Percentiles rank a stretch among this genome's conserved stretches.
These are phyloP conservation scores for Callocephalon fimbriatum DNA, from an alignment of 2,113 vertebrate genomes.

Conservation along the genomic window DNA sequence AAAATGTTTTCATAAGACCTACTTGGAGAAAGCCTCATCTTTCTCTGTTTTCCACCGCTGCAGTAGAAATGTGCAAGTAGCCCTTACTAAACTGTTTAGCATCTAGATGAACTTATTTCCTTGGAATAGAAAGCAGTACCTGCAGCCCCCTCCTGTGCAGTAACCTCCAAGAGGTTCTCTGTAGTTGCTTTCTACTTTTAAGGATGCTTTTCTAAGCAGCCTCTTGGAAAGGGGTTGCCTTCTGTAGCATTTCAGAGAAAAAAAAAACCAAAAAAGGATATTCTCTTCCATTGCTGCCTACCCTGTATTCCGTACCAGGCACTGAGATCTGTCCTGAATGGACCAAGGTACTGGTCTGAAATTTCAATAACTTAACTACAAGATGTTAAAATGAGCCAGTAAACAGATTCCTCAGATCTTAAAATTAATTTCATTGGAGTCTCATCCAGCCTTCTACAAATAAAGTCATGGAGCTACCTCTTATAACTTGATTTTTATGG, in stretches of 20 bases:
- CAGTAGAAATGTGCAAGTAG: not conserved
- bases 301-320: not conserved
- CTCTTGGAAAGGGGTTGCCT: not conserved
- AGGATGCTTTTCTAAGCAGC: not conserved
- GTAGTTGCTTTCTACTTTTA: not conserved
- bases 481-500: not conserved
- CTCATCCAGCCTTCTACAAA: not conserved
- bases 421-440: not conserved
- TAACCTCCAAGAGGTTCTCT: not conserved
- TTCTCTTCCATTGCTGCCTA: not conserved
- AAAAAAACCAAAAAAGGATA: not conserved
- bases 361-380: not conserved
- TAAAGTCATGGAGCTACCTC: not conserved
- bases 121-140: not conserved
- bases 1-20: conserved; percentile 17
- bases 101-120: conserved; percentile 51
- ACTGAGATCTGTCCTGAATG: not conserved
- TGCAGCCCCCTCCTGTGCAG: not conserved
- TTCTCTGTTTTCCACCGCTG: conserved; percentile 19
- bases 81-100: conserved; percentile 32
- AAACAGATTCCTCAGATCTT: not conserved
- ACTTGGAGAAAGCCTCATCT: conserved; percentile 8
- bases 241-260: not conserved
- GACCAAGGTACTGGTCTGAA: not conserved
- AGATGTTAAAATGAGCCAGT: not conserved